Evolutionary conservation across 1,140 invertebrate species (phyloP).

Genomic region (Ladona fulva): DNA sequence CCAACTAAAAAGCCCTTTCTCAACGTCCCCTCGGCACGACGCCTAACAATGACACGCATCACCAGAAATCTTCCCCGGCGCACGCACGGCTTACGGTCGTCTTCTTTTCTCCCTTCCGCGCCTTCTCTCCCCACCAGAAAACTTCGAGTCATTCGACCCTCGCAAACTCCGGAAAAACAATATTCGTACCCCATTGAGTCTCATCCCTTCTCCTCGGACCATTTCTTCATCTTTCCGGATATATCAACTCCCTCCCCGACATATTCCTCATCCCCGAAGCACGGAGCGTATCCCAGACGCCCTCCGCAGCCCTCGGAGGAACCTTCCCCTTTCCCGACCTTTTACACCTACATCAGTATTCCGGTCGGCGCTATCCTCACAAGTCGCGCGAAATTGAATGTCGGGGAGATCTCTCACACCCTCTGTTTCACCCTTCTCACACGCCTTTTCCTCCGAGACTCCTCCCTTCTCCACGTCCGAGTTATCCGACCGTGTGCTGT

Average conservation of each 20-base stretch:
- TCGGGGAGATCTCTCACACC: not conserved
- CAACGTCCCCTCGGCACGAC: too few relatives aligned
- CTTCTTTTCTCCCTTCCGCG: not conserved
- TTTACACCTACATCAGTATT: slow-evolving; percentile 7
- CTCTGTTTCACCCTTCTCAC: not conserved
- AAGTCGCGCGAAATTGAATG: slow-evolving; percentile 8
- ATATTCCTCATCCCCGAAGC: too few relatives aligned
- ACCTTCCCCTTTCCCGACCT: not conserved
- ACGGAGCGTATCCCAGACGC: not conserved
- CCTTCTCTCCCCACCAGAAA: too few relatives aligned
- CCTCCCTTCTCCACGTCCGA: not conserved
- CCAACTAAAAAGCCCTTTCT: too few relatives aligned
- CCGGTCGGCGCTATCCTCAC: not conserved
- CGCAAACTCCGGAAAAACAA: not conserved
- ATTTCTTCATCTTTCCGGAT: slow-evolving; percentile 1
- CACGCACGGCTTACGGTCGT: not conserved
- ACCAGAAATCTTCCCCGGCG: not conserved
- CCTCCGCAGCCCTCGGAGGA: too few relatives aligned
- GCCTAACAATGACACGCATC: not conserved
- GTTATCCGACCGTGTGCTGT: not conserved
- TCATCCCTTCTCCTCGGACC: not conserved
- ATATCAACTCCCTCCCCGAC: not conserved
- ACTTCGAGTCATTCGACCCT: not conserved
- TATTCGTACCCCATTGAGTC: slow-evolving; percentile 4
- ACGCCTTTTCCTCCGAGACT: not conserved